These are phyloP conservation scores for Limanda limanda DNA, from an alignment of 2,113 vertebrate species.

Conservation along the genomic window DNA sequence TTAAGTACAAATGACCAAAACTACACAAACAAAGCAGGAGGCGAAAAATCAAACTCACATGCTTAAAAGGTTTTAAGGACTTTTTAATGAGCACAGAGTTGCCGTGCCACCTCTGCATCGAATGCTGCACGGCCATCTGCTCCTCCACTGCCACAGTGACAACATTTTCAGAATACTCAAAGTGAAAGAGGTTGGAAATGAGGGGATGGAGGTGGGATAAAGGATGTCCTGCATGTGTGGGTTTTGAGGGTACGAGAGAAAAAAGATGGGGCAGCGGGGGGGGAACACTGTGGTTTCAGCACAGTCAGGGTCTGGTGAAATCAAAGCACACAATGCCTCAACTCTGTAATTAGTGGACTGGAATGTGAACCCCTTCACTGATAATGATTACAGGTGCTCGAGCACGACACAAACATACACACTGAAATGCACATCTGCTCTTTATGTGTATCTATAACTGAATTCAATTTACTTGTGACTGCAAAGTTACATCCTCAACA, in stretches of 20 bases:
- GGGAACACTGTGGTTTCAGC: conserved; percentile 48
- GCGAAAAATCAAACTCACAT: background rate
- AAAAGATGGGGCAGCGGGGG: conserved; percentile 42
- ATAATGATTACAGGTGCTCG: conserved; percentile 69
- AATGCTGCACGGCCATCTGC: background rate
- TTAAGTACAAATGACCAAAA: conserved; percentile 13
- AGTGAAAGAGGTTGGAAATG: background rate
- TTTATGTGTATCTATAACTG: conserved; percentile 39
- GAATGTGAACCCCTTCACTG: conserved; percentile 67
- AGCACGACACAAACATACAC: conserved; percentile 32
- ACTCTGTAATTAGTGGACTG: conserved; percentile 71
- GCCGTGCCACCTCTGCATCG: background rate
- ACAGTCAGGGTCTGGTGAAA: conserved; percentile 65
- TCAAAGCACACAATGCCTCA: conserved; percentile 58
- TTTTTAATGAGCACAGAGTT: conserved; percentile 1
- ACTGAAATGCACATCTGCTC: conserved; percentile 50
- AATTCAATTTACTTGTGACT: no score
- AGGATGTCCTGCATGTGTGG: conserved; percentile 37
- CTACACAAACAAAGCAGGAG: conserved; percentile 4
- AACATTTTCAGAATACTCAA: background rate
- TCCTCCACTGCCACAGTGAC: background rate
- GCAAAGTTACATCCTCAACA: no score
- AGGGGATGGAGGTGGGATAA: conserved; percentile 1
- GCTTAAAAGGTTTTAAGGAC: background rate
- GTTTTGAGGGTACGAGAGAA: conserved; percentile 41